Evolutionary conservation across 2,888 invertebrate genomes (phyloP).

Genomic region (Deroplatys truncata): DNA sequence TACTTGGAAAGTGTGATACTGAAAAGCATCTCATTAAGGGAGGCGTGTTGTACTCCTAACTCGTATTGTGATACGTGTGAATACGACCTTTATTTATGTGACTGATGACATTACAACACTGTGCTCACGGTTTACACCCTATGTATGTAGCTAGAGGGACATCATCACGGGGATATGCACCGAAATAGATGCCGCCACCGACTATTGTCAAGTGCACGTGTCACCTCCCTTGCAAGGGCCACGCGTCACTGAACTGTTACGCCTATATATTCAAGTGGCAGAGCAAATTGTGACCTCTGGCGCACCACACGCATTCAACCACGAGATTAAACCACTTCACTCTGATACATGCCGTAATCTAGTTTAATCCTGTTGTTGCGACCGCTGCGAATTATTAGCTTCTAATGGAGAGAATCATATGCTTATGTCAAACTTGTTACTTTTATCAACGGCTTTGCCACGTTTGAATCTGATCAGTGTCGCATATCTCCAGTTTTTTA

Average conservation of each 20-base stretch:
- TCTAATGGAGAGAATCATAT: neutral
- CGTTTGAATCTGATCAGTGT: too few species aligned
- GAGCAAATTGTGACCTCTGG: neutral
- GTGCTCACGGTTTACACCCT: neutral
- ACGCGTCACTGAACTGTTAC: neutral
- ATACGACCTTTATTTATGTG: too few species aligned
- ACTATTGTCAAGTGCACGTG: neutral
- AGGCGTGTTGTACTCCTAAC: too few species aligned
- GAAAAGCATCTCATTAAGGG: too few species aligned
- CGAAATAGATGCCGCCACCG: neutral
- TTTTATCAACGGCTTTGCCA: too few species aligned
- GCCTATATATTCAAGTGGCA: neutral
- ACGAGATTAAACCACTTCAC: neutral
- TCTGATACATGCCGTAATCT: neutral
- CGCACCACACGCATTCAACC: neutral
- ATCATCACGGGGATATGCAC: neutral
- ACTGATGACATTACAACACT: too few species aligned
- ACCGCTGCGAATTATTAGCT: neutral
- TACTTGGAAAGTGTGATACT: too few species aligned
- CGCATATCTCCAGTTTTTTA: too few species aligned
- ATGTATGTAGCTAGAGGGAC: too few species aligned
- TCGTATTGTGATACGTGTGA: too few species aligned
- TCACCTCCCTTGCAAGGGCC: neutral
- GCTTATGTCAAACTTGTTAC: neutral
- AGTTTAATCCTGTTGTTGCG: neutral